Conservation (phyloP, 2,113 vertebrate species). For the Corythaeola cristata region DNA sequence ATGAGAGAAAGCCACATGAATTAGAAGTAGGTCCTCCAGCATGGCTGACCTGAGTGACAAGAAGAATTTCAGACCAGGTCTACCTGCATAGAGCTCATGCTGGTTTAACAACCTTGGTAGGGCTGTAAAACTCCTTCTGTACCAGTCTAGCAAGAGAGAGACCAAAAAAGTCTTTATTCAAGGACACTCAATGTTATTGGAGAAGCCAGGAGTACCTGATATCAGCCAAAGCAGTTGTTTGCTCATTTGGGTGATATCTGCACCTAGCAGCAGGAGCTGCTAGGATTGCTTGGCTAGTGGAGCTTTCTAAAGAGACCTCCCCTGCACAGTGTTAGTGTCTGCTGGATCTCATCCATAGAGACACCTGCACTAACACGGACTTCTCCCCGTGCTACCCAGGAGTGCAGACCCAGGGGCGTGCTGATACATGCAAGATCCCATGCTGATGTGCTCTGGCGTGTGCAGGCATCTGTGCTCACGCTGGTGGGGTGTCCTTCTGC, state of each 20-base stretch:
- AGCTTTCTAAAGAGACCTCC: not conserved
- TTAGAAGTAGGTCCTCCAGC: not conserved
- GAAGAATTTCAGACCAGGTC: not conserved
- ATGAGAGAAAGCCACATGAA: not conserved
- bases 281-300: not conserved
- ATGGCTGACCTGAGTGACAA: not conserved
- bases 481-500: not conserved
- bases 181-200: not conserved
- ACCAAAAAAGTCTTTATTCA: not conserved
- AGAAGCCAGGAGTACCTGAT: not conserved
- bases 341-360: not conserved
- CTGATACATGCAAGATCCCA: not conserved
- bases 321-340: not conserved
- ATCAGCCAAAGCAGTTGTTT: not conserved
- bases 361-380: not conserved
- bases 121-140: not conserved
- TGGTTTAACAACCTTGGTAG: not conserved
- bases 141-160: not conserved
- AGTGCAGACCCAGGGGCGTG: not conserved
- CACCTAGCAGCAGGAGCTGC: not conserved
- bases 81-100: not conserved
- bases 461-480: not conserved
- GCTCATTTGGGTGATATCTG: not conserved
- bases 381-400: accelerated
- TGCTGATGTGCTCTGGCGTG: not conserved